Evolutionary conservation across 2,113 vertebrate genomes (phyloP), one percentile per base, ranked within the genome.

Genomic region (Azemiops feae): DNA sequence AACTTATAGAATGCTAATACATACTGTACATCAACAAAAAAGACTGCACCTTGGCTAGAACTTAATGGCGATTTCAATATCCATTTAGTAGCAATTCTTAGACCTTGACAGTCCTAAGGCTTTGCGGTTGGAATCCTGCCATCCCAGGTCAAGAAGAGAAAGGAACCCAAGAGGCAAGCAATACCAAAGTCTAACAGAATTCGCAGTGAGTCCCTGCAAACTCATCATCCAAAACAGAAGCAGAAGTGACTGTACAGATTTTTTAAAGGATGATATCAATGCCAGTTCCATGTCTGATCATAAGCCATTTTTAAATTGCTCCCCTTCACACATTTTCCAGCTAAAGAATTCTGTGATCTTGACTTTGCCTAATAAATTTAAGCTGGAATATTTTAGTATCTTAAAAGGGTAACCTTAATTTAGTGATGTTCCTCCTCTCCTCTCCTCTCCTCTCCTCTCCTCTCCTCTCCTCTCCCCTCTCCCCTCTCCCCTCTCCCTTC

Each of bases 401-500:
- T 81, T 18, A 39, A 39, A 81, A 81, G 30, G 47, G 47, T 8
- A 64, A 30, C 85, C 25, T 27, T 43, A 45, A 39, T 47, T 86
- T 47, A 86, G 43, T 12, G 5, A 86, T 86, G 45, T 47, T 7
- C 25, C 45, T 47, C 43, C 85, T 34, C 64, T 16, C 27, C 10
- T 30, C 25, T 11, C 58, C 60, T 64, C 10, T 27, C 27, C 60
- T 20, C 22, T 2, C 7, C 22, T 23, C 22, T 7, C 53, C 14
- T 25, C 0, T 3, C 55, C 18, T 57, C 20, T 23, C 55, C 5
- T 22, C 20, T 22, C 6, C 34, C n/a, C n/a, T n/a, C n/a, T n/a
- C n/a, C n/a, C n/a, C n/a, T n/a, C n/a, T 20, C 22, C 0, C 7
- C 22, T 23, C 22, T 7, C 53, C 14, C 0, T 3, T n/a, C n/a